Base-by-base conservation (phyloP, 2,888 invertebrate genomes). In the Colostygia pectinataria region DNA sequence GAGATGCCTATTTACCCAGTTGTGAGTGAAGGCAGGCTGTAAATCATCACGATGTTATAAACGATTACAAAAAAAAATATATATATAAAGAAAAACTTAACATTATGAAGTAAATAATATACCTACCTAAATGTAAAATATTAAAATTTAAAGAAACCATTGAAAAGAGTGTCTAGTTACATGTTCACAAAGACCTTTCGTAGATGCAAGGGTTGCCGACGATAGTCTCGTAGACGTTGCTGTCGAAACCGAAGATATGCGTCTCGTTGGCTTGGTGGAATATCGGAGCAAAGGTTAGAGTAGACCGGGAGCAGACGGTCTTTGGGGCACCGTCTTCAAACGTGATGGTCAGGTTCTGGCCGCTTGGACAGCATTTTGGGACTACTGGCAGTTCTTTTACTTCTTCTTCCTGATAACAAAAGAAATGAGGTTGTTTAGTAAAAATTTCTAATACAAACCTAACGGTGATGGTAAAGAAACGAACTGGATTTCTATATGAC, bases 161-260 rank as follows among this genome's bases (percentile, higher is more conserved):
- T 45, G 33, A 34, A 36, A 50, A 47, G 44, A 53, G 42, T 24
- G 34, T 57, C 53, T 54, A 52, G 61, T 53, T 56, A 55, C 55
- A 59, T 58, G 58, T 51, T 61, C 55, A 63, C 53, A 68, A 56
- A 58, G 68, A 92, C 92, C 87, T 92, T 70, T 89, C 90, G 66
- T 88, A 84, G 56, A 63, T 66, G 69, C 93, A 93, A 33, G 92
- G 92, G 63, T 90, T 90, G 13, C 92, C 92, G 33, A 92, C 84
- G 33, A 92, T 81, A 1, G 92, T 91, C 54, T 92, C 88, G 61
- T 91, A 92, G 15, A 83, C 74, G 37, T 89, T 86, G 59, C 73
- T 80, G 42, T 87, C 81, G 39, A 83, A 88, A 31, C 75, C 80
- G 67, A 86, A 81, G 47, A 91, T 80, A 46, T 91, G 90, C 0